phyloP scores from a whole-genome alignment of 2,888 invertebrate species.

The Carcina quercana region DNA sequence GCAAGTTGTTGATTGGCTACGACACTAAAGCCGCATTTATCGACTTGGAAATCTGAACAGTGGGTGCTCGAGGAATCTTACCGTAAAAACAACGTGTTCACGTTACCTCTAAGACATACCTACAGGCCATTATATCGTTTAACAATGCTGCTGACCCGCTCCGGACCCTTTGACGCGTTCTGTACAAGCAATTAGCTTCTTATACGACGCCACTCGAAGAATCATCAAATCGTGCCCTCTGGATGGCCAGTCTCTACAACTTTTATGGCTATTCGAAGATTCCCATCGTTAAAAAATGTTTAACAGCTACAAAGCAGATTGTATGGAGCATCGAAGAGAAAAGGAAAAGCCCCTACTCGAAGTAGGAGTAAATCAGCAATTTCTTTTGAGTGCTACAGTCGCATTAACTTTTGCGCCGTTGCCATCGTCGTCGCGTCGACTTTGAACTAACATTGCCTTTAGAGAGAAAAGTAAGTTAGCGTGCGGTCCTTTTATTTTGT shows the following conservation, averaged over 20 bases:
- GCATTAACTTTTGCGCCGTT: conserved; percentile 43
- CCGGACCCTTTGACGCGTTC: conserved; percentile 34
- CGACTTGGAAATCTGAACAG: conserved; percentile 21
- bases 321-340: conserved; percentile 24
- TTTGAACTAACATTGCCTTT: conserved; percentile 41
- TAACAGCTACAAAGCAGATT: conserved; percentile 11
- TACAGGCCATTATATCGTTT: conserved; percentile 36
- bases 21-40: conserved; percentile 9
- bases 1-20: conserved; percentile 4
- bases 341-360: conserved; percentile 21
- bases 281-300: conserved; percentile 9
- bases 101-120: conserved; percentile 26
- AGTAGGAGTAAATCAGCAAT: conserved; percentile 41
- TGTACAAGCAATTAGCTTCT: conserved; percentile 42
- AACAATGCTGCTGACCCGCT: conserved; percentile 35
- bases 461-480: conserved; percentile 37
- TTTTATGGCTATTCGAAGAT: conserved; percentile 13
- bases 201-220: conserved; percentile 17
- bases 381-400: conserved; percentile 40
- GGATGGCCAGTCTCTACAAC: conserved; percentile 17
- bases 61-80: conserved; percentile 21
- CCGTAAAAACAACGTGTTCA: conserved; percentile 22
- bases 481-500: conserved; percentile 28
- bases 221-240: conserved; percentile 24
- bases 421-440: too few relatives aligned